Percentiles rank a stretch among this genome's conserved stretches.
Evolutionary conservation across 2,888 invertebrate genomes (phyloP).

Genomic region (Ceratothoa steindachneri): DNA sequence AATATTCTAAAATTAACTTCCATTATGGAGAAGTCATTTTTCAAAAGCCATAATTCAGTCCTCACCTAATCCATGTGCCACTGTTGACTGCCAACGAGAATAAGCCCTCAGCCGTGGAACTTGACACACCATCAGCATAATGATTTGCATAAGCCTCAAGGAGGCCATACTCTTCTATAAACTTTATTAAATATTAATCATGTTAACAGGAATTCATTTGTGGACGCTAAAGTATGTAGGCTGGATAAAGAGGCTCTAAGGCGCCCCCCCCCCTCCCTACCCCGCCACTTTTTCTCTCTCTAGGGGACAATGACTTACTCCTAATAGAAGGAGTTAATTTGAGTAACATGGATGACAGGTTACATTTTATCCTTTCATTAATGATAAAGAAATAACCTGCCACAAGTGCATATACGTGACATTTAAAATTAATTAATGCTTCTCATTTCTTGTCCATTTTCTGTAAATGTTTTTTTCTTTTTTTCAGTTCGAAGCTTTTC

Average conservation of each 20-base stretch:
- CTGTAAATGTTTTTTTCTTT: too few species aligned
- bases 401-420: too few species aligned
- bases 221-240: background rate
- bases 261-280: background rate
- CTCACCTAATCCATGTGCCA: background rate
- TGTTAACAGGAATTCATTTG: background rate
- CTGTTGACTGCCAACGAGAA: background rate
- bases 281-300: background rate
- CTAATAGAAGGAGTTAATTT: too few species aligned
- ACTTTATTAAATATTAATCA: constrained; percentile 13
- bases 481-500: too few species aligned
- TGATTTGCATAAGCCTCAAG: background rate
- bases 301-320: too few species aligned
- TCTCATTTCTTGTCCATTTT: too few species aligned
- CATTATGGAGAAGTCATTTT: background rate
- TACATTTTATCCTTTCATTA: too few species aligned
- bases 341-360: too few species aligned
- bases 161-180: background rate
- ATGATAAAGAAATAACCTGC: too few species aligned
- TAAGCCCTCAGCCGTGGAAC: background rate
- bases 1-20: background rate
- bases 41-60: background rate
- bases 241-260: background rate
- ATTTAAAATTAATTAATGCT: too few species aligned
- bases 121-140: background rate